A percentile compares a stretch with the other conserved stretches of the same genome.
phyloP scores from a whole-genome alignment of 2,797 vertebrate species.

The Cossypha caffra region DNA sequence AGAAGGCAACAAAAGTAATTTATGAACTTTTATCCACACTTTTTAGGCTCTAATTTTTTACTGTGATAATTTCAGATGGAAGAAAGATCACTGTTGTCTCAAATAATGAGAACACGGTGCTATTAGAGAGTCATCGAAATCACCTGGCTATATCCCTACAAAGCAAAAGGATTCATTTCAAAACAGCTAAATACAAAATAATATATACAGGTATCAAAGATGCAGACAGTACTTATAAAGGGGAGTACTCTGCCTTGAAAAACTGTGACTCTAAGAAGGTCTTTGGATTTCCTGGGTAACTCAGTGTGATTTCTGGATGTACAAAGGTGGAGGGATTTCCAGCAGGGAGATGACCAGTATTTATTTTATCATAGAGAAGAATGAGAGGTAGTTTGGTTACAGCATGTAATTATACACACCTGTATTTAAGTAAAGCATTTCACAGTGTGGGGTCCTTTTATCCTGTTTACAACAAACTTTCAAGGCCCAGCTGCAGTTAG shows the following conservation, averaged over 20 bases:
- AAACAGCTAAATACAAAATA: background rate
- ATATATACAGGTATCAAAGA: background rate
- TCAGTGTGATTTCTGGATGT: background rate
- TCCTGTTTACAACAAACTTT: conserved; percentile 1
- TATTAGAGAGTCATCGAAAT: background rate
- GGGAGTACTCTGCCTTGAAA: background rate
- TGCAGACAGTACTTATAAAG: background rate
- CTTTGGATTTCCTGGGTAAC: background rate
- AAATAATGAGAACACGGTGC: background rate
- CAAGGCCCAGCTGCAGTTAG: background rate
- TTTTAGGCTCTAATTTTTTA: background rate
- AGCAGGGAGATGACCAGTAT: background rate
- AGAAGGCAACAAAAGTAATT: background rate
- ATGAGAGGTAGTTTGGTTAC: background rate
- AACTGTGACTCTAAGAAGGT: background rate
- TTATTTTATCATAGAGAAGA: conserved; percentile 4
- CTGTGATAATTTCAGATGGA: background rate
- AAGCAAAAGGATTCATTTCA: background rate
- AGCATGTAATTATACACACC: background rate
- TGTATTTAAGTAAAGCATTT: background rate
- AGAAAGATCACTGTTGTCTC: background rate
- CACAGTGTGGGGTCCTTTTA: background rate
- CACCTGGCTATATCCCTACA: background rate
- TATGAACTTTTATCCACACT: background rate
- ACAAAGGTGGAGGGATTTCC: background rate